A percentile compares a stretch with the other conserved stretches of the same genome.
These are phyloP conservation scores for Trichopoda pennipes DNA, from an alignment of 2,888 invertebrate genomes.

Conservation along the genomic window DNA sequence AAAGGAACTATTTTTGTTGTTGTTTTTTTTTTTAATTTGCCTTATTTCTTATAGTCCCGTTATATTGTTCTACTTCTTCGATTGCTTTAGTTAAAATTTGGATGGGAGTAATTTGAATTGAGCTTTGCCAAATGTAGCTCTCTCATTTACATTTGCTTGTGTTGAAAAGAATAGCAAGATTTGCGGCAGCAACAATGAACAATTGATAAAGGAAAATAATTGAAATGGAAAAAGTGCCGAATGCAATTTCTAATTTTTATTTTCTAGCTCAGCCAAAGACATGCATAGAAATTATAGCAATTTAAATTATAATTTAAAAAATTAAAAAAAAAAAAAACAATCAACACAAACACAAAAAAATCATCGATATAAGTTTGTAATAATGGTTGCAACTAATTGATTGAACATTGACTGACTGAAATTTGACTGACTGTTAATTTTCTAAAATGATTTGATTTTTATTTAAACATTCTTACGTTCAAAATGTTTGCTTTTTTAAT, in stretches of 20 bases:
- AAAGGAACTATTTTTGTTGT: too few species aligned
- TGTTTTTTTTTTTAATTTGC: too few species aligned
- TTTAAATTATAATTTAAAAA: conserved; percentile 13
- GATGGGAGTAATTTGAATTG: too few species aligned
- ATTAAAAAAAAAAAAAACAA: conserved; percentile 38
- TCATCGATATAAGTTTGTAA: conserved; percentile 30
- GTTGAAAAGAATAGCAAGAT: not conserved
- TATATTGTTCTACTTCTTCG: too few species aligned
- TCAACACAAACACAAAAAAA: conserved; percentile 39
- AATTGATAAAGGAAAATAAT: not conserved
- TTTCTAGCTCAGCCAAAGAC: conserved; percentile 48
- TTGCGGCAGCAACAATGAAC: not conserved
- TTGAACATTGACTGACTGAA: conserved; percentile 58
- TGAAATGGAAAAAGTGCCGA: conserved; percentile 24
- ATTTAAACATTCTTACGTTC: conserved; percentile 30
- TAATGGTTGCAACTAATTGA: conserved; percentile 64
- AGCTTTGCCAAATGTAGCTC: too few species aligned
- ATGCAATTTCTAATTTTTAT: conserved; percentile 51
- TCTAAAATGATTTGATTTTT: conserved; percentile 47
- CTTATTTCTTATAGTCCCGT: too few species aligned
- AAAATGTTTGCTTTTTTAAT: conserved; percentile 18
- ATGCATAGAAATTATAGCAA: conserved; percentile 47
- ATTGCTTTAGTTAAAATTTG: too few species aligned
- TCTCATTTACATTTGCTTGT: conserved; percentile 33
- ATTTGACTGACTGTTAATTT: conserved; percentile 47